A percentile compares a stretch with the other conserved stretches of the same genome.
Conservation (phyloP, 2,888 invertebrate genomes). For the Aphodius granarius region DNA sequence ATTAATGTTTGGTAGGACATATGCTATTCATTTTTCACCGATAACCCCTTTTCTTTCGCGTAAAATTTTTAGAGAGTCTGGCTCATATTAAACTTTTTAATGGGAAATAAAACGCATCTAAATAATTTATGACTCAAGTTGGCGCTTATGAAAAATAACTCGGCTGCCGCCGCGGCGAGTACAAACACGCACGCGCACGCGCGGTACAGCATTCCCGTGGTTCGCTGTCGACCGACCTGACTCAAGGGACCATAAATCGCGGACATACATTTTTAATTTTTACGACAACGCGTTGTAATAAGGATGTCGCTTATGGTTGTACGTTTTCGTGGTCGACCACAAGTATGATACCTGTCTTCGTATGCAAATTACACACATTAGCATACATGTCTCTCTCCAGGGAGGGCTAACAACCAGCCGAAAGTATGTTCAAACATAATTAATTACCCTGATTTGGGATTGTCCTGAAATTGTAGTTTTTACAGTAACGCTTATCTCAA, state of each 20-base stretch:
- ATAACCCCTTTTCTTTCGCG: no score
- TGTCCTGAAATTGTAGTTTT: no score
- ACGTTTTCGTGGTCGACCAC: neutral
- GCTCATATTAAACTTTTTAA: neutral
- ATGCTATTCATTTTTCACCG: no score
- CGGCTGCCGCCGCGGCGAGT: neutral
- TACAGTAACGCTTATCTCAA: no score
- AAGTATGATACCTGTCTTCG: neutral
- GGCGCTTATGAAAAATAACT: neutral
- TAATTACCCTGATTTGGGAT: no score
- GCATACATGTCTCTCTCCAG: neutral
- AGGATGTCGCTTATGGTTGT: slow-evolving; percentile 4
- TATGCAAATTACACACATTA: slow-evolving; percentile 7
- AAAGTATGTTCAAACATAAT: neutral
- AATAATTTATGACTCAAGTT: neutral
- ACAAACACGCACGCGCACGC: no score
- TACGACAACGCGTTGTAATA: slow-evolving; percentile 11
- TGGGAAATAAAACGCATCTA: neutral
- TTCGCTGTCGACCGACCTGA: neutral
- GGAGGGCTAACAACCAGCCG: neutral
- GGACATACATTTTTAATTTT: slow-evolving; percentile 12
- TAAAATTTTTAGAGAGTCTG: no score
- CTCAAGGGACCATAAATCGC: slow-evolving; percentile 3
- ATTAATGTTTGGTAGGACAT: no score
- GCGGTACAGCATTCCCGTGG: neutral